phyloP scores from a whole-genome alignment of 2,113 vertebrate species.

The Lipophrys pholis region DNA sequence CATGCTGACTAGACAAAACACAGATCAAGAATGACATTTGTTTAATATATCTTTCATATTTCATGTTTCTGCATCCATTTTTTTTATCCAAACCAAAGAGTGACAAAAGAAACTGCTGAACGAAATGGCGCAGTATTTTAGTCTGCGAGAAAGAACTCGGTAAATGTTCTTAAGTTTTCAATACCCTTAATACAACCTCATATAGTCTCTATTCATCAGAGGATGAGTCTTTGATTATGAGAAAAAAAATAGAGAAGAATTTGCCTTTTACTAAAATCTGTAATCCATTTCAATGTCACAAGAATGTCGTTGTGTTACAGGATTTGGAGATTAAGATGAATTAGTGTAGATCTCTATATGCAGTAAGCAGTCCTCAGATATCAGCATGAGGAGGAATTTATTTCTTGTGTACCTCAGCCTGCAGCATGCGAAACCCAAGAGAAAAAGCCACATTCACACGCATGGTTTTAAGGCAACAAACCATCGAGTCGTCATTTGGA shows the following conservation, averaged over 20 bases:
- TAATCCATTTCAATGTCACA: conserved; percentile 13
- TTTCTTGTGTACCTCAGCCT: background rate
- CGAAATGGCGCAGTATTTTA: background rate
- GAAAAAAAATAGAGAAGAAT: background rate
- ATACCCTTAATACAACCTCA: background rate
- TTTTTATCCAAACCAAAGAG: no score
- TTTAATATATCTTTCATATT: no score
- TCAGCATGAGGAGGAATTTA: conserved; percentile 1
- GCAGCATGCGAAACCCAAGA: background rate
- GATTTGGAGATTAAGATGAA: conserved; percentile 15
- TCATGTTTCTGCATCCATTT: no score
- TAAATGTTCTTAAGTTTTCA: background rate
- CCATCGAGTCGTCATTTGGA: no score
- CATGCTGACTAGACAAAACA: background rate
- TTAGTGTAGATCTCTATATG: background rate
- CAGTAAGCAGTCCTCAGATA: background rate
- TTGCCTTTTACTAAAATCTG: background rate
- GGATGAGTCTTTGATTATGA: background rate
- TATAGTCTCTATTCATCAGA: background rate
- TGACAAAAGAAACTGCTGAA: background rate
- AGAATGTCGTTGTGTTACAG: conserved; percentile 5
- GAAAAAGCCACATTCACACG: no score
- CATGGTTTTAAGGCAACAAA: no score
- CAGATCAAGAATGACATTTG: no score
- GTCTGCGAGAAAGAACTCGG: background rate